Evolutionary conservation across 2,888 invertebrate genomes (phyloP).

Genomic region (Aromia moschata): DNA sequence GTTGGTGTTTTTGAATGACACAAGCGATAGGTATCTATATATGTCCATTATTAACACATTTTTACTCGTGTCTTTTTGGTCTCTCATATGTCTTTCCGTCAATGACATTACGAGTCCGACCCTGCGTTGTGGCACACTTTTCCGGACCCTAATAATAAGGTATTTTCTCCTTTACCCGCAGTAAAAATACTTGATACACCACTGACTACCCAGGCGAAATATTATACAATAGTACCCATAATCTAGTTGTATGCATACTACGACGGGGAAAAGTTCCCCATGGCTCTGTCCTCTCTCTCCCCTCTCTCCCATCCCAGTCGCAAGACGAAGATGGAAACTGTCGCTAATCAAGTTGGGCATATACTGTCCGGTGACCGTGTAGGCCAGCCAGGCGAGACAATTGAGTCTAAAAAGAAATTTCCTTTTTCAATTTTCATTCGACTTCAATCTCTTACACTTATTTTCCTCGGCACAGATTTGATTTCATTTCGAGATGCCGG

Average conservation of each 20-base stretch:
- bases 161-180: no score
- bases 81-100: no score
- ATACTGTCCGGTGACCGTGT: slow-evolving; percentile 55
- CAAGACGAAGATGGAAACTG: slow-evolving; percentile 1
- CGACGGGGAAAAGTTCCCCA: slow-evolving; percentile 37
- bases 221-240: slow-evolving; percentile 55
- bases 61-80: no score
- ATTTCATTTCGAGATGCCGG: slow-evolving; percentile 59
- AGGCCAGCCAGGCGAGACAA: slow-evolving; percentile 61
- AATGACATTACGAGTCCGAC: no score
- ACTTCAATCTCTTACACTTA: slow-evolving; percentile 64
- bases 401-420: slow-evolving; percentile 66
- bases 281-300: slow-evolving; percentile 7
- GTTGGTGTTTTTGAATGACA: no score
- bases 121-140: no score
- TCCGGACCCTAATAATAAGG: no score
- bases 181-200: no score
- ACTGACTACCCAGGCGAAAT: slow-evolving; percentile 32
- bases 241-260: slow-evolving; percentile 54
- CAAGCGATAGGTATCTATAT: no score
- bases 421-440: slow-evolving; percentile 65
- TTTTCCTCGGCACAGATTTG: slow-evolving; percentile 64
- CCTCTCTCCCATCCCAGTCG: background rate
- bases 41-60: no score
- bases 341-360: slow-evolving; percentile 30